phyloP scores from a whole-genome alignment of 2,797 vertebrate genomes.

The Gallinago stenura region DNA sequence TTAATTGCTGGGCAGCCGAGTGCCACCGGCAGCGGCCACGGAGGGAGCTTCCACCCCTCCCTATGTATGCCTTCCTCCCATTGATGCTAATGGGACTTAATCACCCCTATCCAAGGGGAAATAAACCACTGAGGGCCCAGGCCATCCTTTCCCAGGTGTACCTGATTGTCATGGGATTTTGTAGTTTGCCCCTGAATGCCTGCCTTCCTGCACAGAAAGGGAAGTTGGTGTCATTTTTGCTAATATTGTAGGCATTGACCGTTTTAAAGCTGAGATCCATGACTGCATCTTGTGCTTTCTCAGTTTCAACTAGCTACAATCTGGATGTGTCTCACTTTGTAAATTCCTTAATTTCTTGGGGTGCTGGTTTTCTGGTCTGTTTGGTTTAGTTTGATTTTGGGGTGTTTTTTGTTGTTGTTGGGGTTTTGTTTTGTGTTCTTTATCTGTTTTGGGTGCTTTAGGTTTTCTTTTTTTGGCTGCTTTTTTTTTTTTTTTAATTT shows the following conservation, averaged over 20 bases:
- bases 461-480: not conserved
- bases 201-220: not conserved
- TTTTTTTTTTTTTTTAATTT: not conserved
- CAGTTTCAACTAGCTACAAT: not conserved
- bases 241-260: rapidly evolving
- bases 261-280: not conserved
- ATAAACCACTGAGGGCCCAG: not conserved
- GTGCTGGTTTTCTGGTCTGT: not conserved
- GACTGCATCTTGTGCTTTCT: not conserved
- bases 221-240: not conserved
- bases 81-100: conserved; percentile 49
- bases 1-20: not conserved
- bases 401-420: not conserved
- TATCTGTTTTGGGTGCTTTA: not conserved
- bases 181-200: not conserved
- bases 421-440: not conserved
- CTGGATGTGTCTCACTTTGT: not conserved
- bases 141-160: not conserved
- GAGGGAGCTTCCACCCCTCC: not conserved
- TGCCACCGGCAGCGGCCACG: not conserved
- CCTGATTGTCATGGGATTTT: not conserved
- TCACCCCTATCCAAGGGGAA: conserved; percentile 4
- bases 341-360: not conserved
- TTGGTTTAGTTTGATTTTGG: not conserved
- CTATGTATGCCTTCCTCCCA: not conserved